Conservation (phyloP, 2,797 vertebrate genomes). For the Macroramphosus scolopax region DNA sequence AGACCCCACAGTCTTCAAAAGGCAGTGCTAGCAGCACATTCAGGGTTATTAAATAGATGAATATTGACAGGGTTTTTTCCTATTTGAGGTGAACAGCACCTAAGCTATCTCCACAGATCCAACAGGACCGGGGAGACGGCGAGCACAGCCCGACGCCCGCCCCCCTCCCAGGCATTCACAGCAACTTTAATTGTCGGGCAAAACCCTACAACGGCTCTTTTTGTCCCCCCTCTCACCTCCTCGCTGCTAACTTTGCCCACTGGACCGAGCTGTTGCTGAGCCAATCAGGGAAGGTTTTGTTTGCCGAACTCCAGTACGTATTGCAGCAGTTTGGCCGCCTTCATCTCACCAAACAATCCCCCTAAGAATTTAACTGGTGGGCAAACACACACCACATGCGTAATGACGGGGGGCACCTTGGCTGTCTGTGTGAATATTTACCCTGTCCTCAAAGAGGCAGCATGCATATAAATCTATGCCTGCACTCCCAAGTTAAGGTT, state of each 20-base stretch:
- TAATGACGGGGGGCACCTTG: conserved; percentile 77
- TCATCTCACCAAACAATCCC: conserved; percentile 80
- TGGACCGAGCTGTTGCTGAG: conserved; percentile 62
- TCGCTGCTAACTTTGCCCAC: conserved; percentile 60
- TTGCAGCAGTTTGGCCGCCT: conserved; percentile 78
- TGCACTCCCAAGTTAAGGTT: conserved; percentile 68
- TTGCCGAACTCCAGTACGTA: conserved; percentile 76
- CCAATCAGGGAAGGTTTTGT: conserved; percentile 76
- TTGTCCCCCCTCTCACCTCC: conserved; percentile 12
- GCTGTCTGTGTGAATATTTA: conserved; percentile 81
- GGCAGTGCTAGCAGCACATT: conserved; percentile 69
- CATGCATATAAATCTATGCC: conserved; percentile 78
- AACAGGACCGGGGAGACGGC: conserved; percentile 61
- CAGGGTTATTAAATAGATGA: conserved; percentile 79
- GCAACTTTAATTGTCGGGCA: conserved; percentile 71
- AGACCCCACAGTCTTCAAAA: conserved; percentile 79
- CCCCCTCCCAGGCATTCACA: conserved; percentile 60
- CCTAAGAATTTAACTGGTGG: conserved; percentile 80
- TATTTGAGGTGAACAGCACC: conserved; percentile 67
- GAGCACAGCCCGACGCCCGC: conserved; percentile 40
- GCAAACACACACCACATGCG: conserved; percentile 74
- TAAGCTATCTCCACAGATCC: conserved; percentile 67
- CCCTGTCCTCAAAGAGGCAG: conserved; percentile 78
- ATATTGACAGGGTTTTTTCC: conserved; percentile 77
- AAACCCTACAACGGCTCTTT: conserved; percentile 38